Evolutionary conservation across 2,888 invertebrate species (phyloP), one percentile per base, ranked within the genome.

Genomic region (Pollenia griseotomentosa): DNA sequence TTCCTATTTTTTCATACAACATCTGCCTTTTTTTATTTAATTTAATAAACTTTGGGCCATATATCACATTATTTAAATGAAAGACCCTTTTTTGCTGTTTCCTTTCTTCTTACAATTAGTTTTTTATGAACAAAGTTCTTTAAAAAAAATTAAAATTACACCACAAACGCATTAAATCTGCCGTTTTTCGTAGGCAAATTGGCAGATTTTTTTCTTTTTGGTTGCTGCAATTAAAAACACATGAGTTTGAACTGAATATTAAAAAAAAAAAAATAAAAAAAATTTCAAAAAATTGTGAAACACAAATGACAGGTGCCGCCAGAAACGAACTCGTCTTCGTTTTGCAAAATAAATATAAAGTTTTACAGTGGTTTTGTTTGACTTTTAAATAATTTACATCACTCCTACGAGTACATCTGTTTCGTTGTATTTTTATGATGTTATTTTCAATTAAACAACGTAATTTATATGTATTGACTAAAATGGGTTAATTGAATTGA

Each of bases 291-390:
- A 86, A 86, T 89, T 85, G 89, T 87, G 86, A 89, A 81, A 89
- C 42, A 65, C 51, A 83, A 88, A 87, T 90, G 91, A 90, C 91
- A 91, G 91, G 92, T 92, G 92, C 91, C 90, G 92, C 89, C 89
- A 90, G 63, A 89, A 90, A 65, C 19, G 23, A 73, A 55, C 55
- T 73, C 16, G 3, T 19, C 70, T 40, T 42, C 8, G 33, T 48
- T 19, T 33, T 55, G 16, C 42, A 23, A 23, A 23, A 23, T 44
- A 9, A 7, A 33, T 7, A 57, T 16, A 16, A 23, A 16, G 46
- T 1, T n/a, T 14, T 14, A 59, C 48, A 59, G 48, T 74, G 48
- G 59, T 61, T 33, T 74, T 48, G 46, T 0, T n/a, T 9, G 57
- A 19, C 8, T 10, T 71, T 71, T 9, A 55, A 71, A 71, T n/a